These are phyloP conservation scores for Oxyscelio sp. DNA, from an alignment of 2,888 invertebrate genomes.

Conservation along the genomic window DNA sequence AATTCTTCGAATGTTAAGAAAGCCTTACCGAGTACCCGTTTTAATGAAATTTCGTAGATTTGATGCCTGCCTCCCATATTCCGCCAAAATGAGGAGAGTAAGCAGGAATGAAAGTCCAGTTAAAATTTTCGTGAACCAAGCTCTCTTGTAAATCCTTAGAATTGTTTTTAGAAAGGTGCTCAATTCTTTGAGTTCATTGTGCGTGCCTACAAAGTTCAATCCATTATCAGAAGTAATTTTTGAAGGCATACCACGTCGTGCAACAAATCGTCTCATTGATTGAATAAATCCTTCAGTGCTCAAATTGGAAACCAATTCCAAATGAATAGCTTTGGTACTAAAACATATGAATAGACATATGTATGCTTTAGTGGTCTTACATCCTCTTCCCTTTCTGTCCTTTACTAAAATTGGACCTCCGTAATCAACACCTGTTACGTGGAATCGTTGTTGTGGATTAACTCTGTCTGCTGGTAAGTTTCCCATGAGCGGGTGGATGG, in stretches of 20 bases:
- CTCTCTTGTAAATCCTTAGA: neutral
- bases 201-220: constrained; percentile 80
- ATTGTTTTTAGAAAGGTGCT: constrained; percentile 19
- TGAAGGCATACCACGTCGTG: constrained; percentile 67
- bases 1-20: constrained; percentile 80
- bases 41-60: constrained; percentile 80
- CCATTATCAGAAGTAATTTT: constrained; percentile 77
- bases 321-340: constrained; percentile 74
- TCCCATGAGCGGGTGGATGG: constrained; percentile 15
- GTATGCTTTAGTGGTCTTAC: neutral
- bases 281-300: constrained; percentile 72
- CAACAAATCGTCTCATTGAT: constrained; percentile 68
- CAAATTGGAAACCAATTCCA: constrained; percentile 75
- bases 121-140: constrained; percentile 49
- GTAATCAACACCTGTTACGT: constrained; percentile 17
- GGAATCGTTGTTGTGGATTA: constrained; percentile 1
- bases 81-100: constrained; percentile 81
- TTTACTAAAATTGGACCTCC: constrained; percentile 17
- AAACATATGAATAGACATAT: constrained; percentile 15
- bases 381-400: constrained; percentile 4
- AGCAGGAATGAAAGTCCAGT: constrained; percentile 80
- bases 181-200: constrained; percentile 63
- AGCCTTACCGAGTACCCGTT: constrained; percentile 67
- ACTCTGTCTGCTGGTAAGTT: constrained; percentile 13
- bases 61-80: constrained; percentile 81